Conservation (phyloP, 2,113 vertebrate species). For the Tetrao urogallus region DNA sequence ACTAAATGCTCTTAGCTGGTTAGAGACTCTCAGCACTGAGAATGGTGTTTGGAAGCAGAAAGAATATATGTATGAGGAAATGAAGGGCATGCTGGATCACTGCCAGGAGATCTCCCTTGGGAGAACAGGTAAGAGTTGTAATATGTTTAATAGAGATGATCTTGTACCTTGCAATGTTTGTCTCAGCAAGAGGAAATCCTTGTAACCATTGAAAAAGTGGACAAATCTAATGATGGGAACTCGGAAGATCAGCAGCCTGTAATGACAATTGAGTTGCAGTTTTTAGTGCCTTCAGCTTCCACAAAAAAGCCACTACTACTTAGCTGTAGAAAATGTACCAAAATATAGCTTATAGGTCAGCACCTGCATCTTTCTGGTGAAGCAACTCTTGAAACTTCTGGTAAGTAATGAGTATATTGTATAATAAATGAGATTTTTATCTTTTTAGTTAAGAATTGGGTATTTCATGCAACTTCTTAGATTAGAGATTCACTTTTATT, state of each 20-base stretch:
- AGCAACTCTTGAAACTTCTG: not conserved
- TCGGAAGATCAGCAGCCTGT: not conserved
- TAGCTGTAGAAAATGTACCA: not conserved
- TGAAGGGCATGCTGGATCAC: not conserved
- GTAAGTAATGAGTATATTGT: not conserved
- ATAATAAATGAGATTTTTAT: not conserved
- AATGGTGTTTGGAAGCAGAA: not conserved
- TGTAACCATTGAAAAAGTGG: not conserved
- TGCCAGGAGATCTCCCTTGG: not conserved
- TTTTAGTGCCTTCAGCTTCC: not conserved
- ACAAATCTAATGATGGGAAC: not conserved
- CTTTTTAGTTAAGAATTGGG: not conserved
- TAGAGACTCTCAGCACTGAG: not conserved
- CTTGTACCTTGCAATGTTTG: not conserved
- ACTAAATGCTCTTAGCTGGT: not conserved
- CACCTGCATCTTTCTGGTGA: not conserved
- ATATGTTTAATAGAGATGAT: not conserved
- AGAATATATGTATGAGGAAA: rapidly evolving
- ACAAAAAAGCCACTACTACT: not conserved
- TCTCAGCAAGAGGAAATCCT: not conserved
- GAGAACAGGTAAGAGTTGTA: not conserved
- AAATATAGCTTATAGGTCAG: not conserved
- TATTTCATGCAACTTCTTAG: not conserved
- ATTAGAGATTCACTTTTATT: not conserved
- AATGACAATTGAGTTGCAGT: not conserved